Evolutionary conservation across 2,797 vertebrate species (phyloP).

Genomic region (Apogon hyalosoma): DNA sequence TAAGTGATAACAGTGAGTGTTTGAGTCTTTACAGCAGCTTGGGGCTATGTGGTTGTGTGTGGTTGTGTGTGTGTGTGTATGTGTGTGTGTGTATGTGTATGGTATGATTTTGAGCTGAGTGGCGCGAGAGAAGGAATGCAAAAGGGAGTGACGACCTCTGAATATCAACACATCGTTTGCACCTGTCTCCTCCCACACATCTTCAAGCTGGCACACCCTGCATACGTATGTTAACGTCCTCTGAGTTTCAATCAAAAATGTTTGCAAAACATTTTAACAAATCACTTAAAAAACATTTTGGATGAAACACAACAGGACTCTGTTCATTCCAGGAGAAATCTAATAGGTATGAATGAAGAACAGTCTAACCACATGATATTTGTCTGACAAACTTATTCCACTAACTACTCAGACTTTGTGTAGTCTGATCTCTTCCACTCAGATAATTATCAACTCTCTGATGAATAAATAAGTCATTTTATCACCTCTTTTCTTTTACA

Average conservation of each 20-base stretch:
- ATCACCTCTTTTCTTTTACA: conserved; percentile 15
- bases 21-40: conserved; percentile 8
- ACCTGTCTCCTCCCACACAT: conserved; percentile 67
- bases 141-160: conserved; percentile 41
- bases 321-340: not conserved
- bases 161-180: conserved; percentile 52
- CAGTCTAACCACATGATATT: not conserved
- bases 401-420: conserved; percentile 3
- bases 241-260: conserved; percentile 30
- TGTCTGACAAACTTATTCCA: not conserved
- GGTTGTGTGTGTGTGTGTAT: too few relatives aligned
- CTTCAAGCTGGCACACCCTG: conserved; percentile 51
- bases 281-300: conserved; percentile 8
- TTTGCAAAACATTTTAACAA: conserved; percentile 3
- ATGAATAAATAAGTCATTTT: conserved; percentile 12
- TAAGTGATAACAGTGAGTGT: conserved; percentile 17
- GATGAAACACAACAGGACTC: not conserved
- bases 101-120: conserved; percentile 40
- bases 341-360: not conserved
- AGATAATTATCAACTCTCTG: conserved; percentile 52
- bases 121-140: conserved; percentile 50
- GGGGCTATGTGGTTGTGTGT: not conserved
- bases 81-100: not conserved
- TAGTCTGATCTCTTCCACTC: not conserved
- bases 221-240: not conserved